Evolutionary conservation across 2,888 invertebrate genomes (phyloP).

Genomic region (Crepidodera aurea): DNA sequence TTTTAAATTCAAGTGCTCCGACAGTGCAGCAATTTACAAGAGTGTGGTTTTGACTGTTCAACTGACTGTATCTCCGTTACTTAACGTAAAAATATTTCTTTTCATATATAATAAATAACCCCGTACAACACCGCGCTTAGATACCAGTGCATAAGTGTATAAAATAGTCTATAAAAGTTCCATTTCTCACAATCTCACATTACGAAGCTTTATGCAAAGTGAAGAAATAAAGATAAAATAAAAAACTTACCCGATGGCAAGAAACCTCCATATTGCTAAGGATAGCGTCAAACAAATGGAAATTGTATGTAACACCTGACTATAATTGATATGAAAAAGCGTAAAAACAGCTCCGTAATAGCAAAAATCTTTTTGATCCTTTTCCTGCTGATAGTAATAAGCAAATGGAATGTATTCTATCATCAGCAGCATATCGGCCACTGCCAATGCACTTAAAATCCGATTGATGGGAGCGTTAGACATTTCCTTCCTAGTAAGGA

Average conservation of each 20-base stretch:
- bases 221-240: neutral
- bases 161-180: too few species aligned
- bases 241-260: conserved; percentile 77
- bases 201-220: too few species aligned
- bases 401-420: conserved; percentile 83
- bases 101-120: too few species aligned
- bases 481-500: conserved; percentile 83
- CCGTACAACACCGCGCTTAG: too few species aligned
- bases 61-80: too few species aligned
- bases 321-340: conserved; percentile 82
- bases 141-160: too few species aligned
- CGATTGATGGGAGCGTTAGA: conserved; percentile 85
- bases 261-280: conserved; percentile 87
- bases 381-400: conserved; percentile 69
- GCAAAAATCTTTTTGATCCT: conserved; percentile 72
- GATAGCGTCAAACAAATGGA: conserved; percentile 83
- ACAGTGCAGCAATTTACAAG: too few species aligned
- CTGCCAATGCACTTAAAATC: conserved; percentile 84
- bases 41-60: too few species aligned
- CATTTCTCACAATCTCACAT: too few species aligned
- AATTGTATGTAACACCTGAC: conserved; percentile 82
- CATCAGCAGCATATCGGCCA: conserved; percentile 91
- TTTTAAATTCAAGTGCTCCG: too few species aligned
- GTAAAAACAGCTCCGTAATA: conserved; percentile 78
- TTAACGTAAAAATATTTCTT: too few species aligned